Evolutionary conservation across 2,888 invertebrate genomes (phyloP), one percentile per base, ranked within the genome.

Genomic region (Rotaria magnacalcarata): DNA sequence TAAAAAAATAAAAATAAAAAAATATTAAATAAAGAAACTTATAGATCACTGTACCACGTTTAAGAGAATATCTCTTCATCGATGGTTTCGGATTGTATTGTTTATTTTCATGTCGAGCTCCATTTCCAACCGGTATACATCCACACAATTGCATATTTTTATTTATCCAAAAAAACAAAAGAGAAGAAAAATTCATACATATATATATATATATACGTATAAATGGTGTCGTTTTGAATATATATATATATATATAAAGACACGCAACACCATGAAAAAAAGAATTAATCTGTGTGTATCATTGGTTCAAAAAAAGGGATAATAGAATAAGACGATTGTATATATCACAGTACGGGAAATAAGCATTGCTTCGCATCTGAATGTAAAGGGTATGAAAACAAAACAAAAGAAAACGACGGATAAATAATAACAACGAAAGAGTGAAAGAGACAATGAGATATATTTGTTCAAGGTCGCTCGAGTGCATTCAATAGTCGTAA

Each of bases 201-300:
- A 67, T 14, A 67, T 34, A 52, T 52, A 52, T 52, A 16, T 52
- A 52, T 54, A 54, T 54, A 54, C 54, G 54, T 54, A 54, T 54
- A 54, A 21, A 54, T 54, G 67, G 34, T 67, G 67, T 67, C 34
- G 4, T 67, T 34, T 34, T 34, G 16, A 16, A 41, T 34, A 41
- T 67, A 34, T 67, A 34, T 67, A 67, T 67, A 67, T 67, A 34
- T 67, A 67, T 67, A 67, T 67, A 67, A 67, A 67, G 67, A 67
- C 19, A 34, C 14, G 27, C 67, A 67, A 67, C 16, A 67, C 34
- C 67, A 34, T n/a, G 16, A 34, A 34, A 67, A 56, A 24, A 56
- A 56, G 67, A 67, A 34, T 34, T 67, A 41, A 67, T 67, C 67
- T 41, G 67, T 67, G 34, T 67, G 67, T 41, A 27, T 67, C 67